Percentiles rank a stretch among this genome's conserved stretches.
Evolutionary conservation across 2,797 vertebrate species (phyloP).

Genomic region (Phyllotis vaccarum): DNA sequence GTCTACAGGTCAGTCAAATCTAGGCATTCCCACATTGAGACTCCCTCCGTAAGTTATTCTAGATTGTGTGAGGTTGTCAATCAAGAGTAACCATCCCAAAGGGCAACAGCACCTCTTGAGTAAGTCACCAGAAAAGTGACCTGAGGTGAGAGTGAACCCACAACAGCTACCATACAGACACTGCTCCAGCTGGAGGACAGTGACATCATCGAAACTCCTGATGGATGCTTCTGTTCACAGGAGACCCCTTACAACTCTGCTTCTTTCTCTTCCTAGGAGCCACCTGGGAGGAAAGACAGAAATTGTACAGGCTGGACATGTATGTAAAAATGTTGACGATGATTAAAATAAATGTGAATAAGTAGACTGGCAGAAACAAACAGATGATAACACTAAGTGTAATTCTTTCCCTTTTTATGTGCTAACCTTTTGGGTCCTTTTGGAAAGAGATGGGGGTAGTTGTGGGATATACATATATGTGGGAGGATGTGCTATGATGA

Average conservation of each 20-base stretch:
- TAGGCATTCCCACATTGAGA: not conserved
- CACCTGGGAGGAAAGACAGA: not conserved
- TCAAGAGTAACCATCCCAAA: not conserved
- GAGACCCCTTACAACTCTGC: not conserved
- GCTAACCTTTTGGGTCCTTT: not conserved
- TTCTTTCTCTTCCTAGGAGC: not conserved
- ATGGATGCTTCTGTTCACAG: not conserved
- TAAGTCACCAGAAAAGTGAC: not conserved
- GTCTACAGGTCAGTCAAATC: not conserved
- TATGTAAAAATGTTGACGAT: not conserved
- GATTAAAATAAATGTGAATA: not conserved
- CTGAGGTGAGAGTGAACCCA: not conserved
- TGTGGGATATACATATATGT: not conserved
- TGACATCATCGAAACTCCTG: not conserved
- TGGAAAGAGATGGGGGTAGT: not conserved
- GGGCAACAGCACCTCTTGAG: not conserved
- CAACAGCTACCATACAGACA: not conserved
- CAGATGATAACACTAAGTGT: not conserved
- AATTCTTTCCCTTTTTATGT: not conserved
- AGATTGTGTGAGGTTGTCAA: not conserved
- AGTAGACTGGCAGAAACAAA: not conserved
- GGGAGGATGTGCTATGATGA: not conserved
- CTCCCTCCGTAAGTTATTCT: not conserved
- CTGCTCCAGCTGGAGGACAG: no score
- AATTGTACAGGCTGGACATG: not conserved